Evolutionary conservation across 1,140 invertebrate species (phyloP).

Genomic region (Zaprionus kolodkinae): DNA sequence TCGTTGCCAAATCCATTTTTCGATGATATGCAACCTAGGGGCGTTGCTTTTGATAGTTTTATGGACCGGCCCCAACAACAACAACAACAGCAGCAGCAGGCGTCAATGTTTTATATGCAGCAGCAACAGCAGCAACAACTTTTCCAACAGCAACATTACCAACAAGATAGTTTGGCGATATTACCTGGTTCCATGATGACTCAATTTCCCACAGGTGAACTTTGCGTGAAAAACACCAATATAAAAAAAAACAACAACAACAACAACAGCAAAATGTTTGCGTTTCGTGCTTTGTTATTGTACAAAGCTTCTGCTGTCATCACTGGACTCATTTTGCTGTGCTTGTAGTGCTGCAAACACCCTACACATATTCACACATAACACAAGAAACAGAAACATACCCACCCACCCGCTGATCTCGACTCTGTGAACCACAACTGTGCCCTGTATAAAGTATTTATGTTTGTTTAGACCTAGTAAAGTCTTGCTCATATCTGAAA

Average conservation of each 20-base stretch:
- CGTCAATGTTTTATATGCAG: constrained; percentile 50
- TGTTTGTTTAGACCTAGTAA: background rate
- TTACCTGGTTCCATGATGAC: constrained; percentile 46
- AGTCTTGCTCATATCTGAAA: background rate
- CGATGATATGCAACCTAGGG: constrained; percentile 58
- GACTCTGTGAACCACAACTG: background rate
- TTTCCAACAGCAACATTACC: constrained; percentile 31
- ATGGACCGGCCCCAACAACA: constrained; percentile 46
- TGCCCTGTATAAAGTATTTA: constrained; percentile 14
- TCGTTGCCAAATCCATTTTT: constrained; percentile 80
- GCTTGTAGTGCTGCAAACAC: constrained; percentile 58
- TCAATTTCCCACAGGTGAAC: constrained; percentile 72
- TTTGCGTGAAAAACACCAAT: constrained; percentile 20
- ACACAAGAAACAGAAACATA: constrained; percentile 3
- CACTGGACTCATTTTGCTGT: constrained; percentile 38
- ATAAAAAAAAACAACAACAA: constrained; percentile 12
- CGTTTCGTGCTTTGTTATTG: constrained; percentile 64
- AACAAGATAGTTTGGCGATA: constrained; percentile 41
- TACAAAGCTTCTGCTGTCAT: constrained; percentile 61
- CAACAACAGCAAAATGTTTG: constrained; percentile 40
- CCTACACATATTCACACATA: constrained; percentile 14
- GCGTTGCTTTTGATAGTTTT: constrained; percentile 48
- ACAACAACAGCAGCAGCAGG: constrained; percentile 37
- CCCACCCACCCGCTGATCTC: constrained; percentile 10
- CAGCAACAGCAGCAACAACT: constrained; percentile 43